phyloP scores from a whole-genome alignment of 1,140 invertebrate species.

The Heliothis virescens region DNA sequence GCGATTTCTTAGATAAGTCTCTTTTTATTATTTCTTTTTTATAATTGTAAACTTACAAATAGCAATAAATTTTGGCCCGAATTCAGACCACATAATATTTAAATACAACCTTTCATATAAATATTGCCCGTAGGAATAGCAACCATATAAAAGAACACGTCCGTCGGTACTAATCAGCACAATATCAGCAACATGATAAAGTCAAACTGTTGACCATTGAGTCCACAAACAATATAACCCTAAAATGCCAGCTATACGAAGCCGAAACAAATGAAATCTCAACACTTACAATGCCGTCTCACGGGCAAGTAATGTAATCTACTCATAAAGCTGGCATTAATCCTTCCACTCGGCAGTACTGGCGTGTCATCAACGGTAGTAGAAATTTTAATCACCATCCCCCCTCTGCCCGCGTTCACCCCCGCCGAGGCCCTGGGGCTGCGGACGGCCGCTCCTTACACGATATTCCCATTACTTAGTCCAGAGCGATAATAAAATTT shows the following conservation, averaged over 20 bases:
- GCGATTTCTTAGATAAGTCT: constrained; percentile 55
- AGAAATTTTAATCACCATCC: constrained; percentile 84
- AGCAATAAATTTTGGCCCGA: too few relatives aligned
- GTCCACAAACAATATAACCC: not conserved
- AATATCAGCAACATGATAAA: too few relatives aligned
- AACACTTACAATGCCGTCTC: constrained; percentile 61
- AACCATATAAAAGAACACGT: too few relatives aligned
- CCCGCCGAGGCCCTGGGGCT: constrained; percentile 70
- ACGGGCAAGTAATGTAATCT: constrained; percentile 81
- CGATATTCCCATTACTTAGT: constrained; percentile 87
- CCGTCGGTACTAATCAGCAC: too few relatives aligned
- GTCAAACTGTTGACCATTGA: not conserved
- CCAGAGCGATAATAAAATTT: constrained; percentile 87
- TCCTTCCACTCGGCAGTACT: constrained; percentile 78
- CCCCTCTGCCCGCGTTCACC: constrained; percentile 51
- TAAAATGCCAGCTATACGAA: constrained; percentile 16
- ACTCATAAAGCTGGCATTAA: constrained; percentile 84
- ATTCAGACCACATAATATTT: not conserved
- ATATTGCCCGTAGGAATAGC: too few relatives aligned
- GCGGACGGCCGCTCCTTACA: constrained; percentile 84
- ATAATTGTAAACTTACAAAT: too few relatives aligned
- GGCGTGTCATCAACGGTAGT: constrained; percentile 85
- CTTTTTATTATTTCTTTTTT: constrained; percentile 45
- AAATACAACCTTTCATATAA: too few relatives aligned
- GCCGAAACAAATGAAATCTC: constrained; percentile 69